Conservation (phyloP, 1,140 invertebrate species). For the Ostrea edulis region DNA sequence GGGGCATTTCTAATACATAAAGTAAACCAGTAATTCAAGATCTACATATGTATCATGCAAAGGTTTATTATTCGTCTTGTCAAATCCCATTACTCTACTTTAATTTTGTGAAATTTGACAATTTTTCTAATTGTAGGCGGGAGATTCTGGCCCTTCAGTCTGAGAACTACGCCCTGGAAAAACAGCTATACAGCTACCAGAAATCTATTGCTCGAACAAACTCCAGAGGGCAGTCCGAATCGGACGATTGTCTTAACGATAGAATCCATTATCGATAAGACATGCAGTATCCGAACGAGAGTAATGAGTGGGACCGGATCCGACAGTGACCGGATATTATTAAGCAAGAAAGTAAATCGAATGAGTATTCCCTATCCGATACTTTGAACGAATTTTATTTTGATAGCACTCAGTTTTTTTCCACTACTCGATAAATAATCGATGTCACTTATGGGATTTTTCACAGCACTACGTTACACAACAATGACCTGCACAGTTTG, state of each 20-base stretch:
- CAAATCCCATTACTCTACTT: too few relatives aligned
- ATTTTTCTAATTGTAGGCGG: slow-evolving; percentile 81
- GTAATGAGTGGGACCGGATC: background rate
- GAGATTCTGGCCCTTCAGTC: slow-evolving; percentile 91
- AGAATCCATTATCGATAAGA: background rate
- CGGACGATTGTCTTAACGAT: background rate
- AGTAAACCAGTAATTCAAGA: too few relatives aligned
- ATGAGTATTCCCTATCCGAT: background rate
- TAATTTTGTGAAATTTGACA: too few relatives aligned
- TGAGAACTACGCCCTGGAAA: slow-evolving; percentile 91
- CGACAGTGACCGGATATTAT: background rate
- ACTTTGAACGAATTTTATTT: background rate
- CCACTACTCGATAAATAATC: background rate
- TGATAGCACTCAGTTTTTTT: background rate
- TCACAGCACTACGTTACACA: background rate
- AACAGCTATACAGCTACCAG: slow-evolving; percentile 92
- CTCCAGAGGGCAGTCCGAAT: slow-evolving; percentile 55
- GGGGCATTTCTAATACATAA: too few relatives aligned
- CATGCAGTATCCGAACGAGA: background rate
- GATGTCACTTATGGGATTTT: background rate
- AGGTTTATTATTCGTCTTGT: too few relatives aligned
- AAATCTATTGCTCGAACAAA: slow-evolving; percentile 85
- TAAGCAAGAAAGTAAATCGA: background rate
- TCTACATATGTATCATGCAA: too few relatives aligned
- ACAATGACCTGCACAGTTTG: background rate